Evolutionary conservation across 2,888 invertebrate genomes (phyloP), one percentile per base, ranked within the genome.

Genomic region (Eurytoma californica): DNA sequence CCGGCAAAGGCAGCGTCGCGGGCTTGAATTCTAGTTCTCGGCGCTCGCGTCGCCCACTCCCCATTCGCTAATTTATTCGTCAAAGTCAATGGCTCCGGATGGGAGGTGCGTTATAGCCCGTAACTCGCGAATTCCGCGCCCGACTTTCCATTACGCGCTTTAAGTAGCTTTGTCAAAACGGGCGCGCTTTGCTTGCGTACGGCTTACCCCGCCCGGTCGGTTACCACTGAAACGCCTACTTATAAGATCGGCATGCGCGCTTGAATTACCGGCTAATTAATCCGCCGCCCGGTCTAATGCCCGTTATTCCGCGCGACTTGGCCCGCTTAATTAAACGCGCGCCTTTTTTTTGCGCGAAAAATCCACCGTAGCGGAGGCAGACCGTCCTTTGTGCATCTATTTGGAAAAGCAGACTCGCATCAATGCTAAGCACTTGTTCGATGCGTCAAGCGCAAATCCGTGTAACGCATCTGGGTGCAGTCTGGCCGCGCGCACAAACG

Each of bases 51-150:
- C 16, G 14, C 28, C 67, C 24, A 20, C 57, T 16, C 60, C n/a
- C 66, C 80, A n/a, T 58, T 55, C 75, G 80, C 78, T 77, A 79
- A 82, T 82, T 83, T 82, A 85, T 83, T 83, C 83, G 83, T 82
- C 77, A 80, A 80, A 80, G 79, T 79, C 80, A 79, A 80, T 77
- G 77, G 65, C 60, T 77, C 28, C 49, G 53, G 12, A 57, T 18
- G 53, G 39, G 47, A 3, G 9, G 60, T 58, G 75, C 60, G 65
- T 51, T 47, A 75, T 61, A 60, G 72, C 80, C 60, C 68, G 73
- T 66, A 77, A 73, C 72, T 67, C 24, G 70, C 67, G 28, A 76
- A 68, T 63, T 63, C 58, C 61, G 20, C 51, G 57, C 13, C 55
- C 58, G 74, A 72, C 81, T 77, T 77, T 79, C 77, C 58, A 79